These are phyloP conservation scores for Byasa hedistus DNA, from an alignment of 2,888 invertebrate species.

Conservation along the genomic window DNA sequence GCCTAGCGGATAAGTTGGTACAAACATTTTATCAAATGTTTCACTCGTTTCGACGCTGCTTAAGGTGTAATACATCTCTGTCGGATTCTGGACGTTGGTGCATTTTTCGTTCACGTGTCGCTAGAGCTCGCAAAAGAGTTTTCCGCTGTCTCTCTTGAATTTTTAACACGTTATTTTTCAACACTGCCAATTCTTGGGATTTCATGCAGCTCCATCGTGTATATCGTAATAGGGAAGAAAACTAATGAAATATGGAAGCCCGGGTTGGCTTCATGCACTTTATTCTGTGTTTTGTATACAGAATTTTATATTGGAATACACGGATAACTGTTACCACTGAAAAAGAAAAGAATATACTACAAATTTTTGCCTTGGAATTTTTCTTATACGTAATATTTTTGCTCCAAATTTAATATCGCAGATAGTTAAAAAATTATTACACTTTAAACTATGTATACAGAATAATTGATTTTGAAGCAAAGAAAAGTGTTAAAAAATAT, in stretches of 20 bases:
- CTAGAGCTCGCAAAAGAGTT: slow-evolving; percentile 11
- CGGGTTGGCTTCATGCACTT: too few relatives aligned
- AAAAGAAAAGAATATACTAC: too few relatives aligned
- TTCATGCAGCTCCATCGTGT: slow-evolving; percentile 7
- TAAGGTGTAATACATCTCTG: slow-evolving; percentile 22
- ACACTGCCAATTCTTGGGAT: slow-evolving; percentile 13
- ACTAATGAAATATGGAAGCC: background rate
- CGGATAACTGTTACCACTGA: background rate
- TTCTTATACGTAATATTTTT: too few relatives aligned
- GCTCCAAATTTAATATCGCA: too few relatives aligned
- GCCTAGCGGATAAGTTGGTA: slow-evolving; percentile 1
- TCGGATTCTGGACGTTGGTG: slow-evolving; percentile 17
- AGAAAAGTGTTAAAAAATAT: too few relatives aligned
- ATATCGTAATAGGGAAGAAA: slow-evolving; percentile 7
- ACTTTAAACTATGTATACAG: too few relatives aligned
- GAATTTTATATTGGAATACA: too few relatives aligned
- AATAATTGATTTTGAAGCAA: too few relatives aligned
- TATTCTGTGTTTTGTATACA: too few relatives aligned
- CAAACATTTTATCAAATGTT: slow-evolving; percentile 21
- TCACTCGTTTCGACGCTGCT: slow-evolving; percentile 6
- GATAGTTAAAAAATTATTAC: too few relatives aligned
- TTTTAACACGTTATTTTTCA: slow-evolving; percentile 29
- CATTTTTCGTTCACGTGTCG: slow-evolving; percentile 25
- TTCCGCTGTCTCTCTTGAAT: slow-evolving; percentile 21
- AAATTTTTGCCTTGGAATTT: too few relatives aligned